Conservation (phyloP, 2,888 invertebrate genomes). For the Aporophyla nigra region DNA sequence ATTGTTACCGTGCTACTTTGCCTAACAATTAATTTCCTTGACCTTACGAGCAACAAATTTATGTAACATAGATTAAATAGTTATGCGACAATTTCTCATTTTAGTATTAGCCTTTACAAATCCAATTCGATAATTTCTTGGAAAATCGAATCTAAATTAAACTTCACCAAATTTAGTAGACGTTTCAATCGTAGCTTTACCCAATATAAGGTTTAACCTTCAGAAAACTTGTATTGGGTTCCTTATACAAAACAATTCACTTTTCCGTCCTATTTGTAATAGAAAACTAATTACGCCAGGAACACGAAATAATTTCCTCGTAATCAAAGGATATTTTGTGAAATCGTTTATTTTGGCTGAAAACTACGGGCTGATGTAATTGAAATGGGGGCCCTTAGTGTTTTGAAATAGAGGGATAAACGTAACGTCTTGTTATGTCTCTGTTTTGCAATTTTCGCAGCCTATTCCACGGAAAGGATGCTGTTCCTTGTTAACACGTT, state of each 20-base stretch:
- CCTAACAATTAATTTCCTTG: background rate
- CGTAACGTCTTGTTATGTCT: constrained; percentile 33
- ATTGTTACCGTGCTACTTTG: background rate
- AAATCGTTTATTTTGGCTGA: constrained; percentile 42
- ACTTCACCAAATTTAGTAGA: constrained; percentile 31
- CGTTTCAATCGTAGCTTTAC: constrained; percentile 20
- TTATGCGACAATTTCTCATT: background rate
- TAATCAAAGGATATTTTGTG: constrained; percentile 58
- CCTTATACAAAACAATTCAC: constrained; percentile 57
- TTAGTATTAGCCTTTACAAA: background rate
- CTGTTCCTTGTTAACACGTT: background rate
- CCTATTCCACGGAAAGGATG: background rate
- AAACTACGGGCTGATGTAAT: constrained; percentile 44
- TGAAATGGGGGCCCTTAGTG: constrained; percentile 33
- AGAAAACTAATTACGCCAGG: constrained; percentile 66
- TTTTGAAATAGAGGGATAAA: constrained; percentile 33
- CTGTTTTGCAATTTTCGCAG: constrained; percentile 4
- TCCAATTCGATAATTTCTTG: background rate
- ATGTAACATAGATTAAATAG: background rate
- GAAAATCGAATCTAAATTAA: constrained; percentile 23
- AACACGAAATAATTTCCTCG: constrained; percentile 59
- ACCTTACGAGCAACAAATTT: too few relatives aligned
- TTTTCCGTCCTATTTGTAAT: constrained; percentile 55
- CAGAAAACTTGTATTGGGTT: constrained; percentile 33
- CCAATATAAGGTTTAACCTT: background rate